phyloP scores from a whole-genome alignment of 2,888 invertebrate species.

The Volucella inflata region DNA sequence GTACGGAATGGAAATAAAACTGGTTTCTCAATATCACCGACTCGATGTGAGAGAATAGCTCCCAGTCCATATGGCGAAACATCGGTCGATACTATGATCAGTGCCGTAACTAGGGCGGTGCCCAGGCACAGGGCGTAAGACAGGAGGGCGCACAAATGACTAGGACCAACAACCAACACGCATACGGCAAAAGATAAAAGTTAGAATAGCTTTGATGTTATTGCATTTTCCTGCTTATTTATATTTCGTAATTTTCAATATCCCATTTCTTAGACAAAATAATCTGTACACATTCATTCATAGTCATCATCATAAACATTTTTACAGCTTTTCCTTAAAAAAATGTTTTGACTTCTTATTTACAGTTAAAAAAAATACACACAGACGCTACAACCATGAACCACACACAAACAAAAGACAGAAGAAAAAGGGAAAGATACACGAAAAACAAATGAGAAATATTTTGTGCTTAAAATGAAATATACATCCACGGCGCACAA shows the following conservation, averaged over 20 bases:
- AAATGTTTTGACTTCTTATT: constrained; percentile 8
- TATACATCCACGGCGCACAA: too few species aligned
- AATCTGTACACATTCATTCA: constrained; percentile 8
- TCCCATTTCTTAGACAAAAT: constrained; percentile 11
- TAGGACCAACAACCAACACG: neutral
- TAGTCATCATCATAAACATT: constrained; percentile 10
- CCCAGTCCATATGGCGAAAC: too few species aligned
- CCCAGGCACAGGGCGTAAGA: constrained; percentile 1
- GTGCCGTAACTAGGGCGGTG: constrained; percentile 10
- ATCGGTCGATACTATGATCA: too few species aligned
- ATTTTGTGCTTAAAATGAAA: too few species aligned
- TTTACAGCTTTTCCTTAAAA: neutral
- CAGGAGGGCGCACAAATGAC: neutral
- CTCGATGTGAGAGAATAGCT: too few species aligned
- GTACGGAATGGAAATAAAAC: too few species aligned
- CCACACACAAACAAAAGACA: neutral
- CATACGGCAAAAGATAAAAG: constrained; percentile 1
- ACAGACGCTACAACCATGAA: neutral
- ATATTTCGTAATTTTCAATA: constrained; percentile 10
- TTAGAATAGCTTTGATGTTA: constrained; percentile 4
- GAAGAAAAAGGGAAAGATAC: neutral
- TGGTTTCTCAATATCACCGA: too few species aligned
- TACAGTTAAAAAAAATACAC: constrained; percentile 1
- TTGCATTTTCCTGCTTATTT: constrained; percentile 12
- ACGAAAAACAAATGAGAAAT: too few species aligned